Evolutionary conservation across 2,888 invertebrate species (phyloP).

Genomic region (Sphaerophoria rueppellii): DNA sequence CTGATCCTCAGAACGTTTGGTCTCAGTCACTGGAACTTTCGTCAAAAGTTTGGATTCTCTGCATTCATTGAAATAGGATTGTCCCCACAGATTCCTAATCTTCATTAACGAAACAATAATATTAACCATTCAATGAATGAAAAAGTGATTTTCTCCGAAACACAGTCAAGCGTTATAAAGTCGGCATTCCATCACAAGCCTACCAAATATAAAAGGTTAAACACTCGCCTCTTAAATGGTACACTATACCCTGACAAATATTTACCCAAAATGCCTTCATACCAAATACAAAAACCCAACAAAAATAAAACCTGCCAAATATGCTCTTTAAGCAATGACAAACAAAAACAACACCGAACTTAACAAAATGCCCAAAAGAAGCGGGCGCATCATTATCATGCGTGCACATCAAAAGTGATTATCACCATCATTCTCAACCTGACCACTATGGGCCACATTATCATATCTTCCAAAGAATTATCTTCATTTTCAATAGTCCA

Average conservation of each 20-base stretch:
- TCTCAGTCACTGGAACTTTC: too few species aligned
- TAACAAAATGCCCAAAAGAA: not conserved
- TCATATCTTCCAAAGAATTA: constrained; percentile 16
- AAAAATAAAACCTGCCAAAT: constrained; percentile 49
- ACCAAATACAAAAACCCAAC: constrained; percentile 63
- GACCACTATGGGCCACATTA: constrained; percentile 50
- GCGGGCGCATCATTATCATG: constrained; percentile 59
- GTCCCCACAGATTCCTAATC: too few species aligned
- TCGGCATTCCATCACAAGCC: constrained; percentile 40
- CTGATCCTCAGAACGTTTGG: too few species aligned
- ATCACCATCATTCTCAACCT: constrained; percentile 60
- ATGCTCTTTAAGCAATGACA: not conserved
- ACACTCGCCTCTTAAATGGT: constrained; percentile 33
- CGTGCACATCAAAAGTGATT: constrained; percentile 63
- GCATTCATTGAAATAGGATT: too few species aligned
- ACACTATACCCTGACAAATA: constrained; percentile 64
- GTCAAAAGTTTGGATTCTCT: too few species aligned
- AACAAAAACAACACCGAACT: constrained; percentile 21
- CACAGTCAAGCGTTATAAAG: constrained; percentile 41
- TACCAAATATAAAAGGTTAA: constrained; percentile 1
- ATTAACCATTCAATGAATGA: not conserved
- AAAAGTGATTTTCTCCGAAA: constrained; percentile 49
- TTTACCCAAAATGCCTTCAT: constrained; percentile 64
- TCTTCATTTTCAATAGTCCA: not conserved
- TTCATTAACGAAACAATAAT: too few species aligned